These are phyloP conservation scores for Drosophila borborema DNA, from an alignment of 2,888 invertebrate species.

Conservation along the genomic window DNA sequence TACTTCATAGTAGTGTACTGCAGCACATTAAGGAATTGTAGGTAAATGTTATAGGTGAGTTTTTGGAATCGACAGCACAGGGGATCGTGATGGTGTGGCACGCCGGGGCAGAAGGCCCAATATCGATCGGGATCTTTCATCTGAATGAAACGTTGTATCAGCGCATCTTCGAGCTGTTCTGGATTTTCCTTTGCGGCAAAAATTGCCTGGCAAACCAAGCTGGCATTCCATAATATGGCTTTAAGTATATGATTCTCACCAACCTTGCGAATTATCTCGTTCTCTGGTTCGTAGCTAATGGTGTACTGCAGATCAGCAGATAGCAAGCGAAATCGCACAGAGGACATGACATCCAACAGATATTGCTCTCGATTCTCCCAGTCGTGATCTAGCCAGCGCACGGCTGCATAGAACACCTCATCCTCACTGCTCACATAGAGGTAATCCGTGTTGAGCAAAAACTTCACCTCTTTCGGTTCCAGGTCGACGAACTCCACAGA, in stretches of 20 bases:
- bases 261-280: constrained; percentile 9
- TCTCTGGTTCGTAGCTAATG: constrained; percentile 17
- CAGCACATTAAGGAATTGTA: background rate
- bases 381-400: constrained; percentile 41
- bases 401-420: constrained; percentile 45
- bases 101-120: constrained; percentile 41
- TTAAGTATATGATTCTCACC: background rate
- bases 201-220: background rate
- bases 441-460: constrained; percentile 20
- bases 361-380: constrained; percentile 30
- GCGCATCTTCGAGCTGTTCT: accelerated
- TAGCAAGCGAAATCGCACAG: constrained; percentile 27
- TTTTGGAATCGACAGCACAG: constrained; percentile 15
- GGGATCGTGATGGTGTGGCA: constrained; percentile 47
- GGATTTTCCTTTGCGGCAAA: background rate
- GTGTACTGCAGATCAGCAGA: constrained; percentile 36
- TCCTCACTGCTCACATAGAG: constrained; percentile 53
- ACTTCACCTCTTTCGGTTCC: constrained; percentile 18
- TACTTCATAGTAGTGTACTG: background rate
- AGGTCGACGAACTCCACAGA: constrained; percentile 31
- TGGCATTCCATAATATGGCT: constrained; percentile 27
- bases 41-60: constrained; percentile 28
- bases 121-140: constrained; percentile 13
- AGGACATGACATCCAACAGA: constrained; percentile 4
- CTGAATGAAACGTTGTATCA: background rate